These are phyloP conservation scores for Arvicanthis niloticus DNA, from an alignment of 2,113 vertebrate species.

Conservation along the genomic window DNA sequence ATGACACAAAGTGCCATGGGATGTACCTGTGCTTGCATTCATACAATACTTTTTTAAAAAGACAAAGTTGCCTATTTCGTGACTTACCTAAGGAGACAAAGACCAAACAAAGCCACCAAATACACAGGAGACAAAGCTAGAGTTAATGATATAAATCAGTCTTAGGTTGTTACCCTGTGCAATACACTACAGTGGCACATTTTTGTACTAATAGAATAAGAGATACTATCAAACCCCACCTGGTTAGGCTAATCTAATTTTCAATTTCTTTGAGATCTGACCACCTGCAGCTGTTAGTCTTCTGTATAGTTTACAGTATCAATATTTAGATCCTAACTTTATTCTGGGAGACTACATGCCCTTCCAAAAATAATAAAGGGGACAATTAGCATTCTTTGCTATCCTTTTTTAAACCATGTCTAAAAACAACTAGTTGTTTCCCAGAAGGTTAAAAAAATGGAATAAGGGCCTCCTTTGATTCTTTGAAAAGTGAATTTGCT, in stretches of 20 bases:
- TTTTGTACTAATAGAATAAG: neutral
- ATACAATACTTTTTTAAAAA: neutral
- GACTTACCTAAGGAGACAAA: neutral
- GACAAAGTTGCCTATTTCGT: neutral
- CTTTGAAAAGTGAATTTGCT: neutral
- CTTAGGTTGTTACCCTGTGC: neutral
- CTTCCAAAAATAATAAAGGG: neutral
- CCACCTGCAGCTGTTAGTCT: neutral
- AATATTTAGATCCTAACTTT: neutral
- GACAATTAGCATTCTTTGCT: slow-evolving; percentile 16
- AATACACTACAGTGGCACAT: neutral
- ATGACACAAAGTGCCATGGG: neutral
- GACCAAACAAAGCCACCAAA: neutral
- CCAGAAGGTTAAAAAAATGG: neutral
- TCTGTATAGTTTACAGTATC: neutral
- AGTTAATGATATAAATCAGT: neutral
- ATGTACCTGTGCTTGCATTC: neutral
- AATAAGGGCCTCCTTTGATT: neutral
- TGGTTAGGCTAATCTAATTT: neutral
- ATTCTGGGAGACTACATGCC: neutral
- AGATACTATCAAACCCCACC: neutral
- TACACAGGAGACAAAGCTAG: neutral
- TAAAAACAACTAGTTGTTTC: neutral
- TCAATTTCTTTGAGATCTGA: neutral
- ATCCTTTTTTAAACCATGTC: neutral